These are phyloP conservation scores for Genyomyrus donnyi DNA, from an alignment of 2,113 vertebrate species.

Conservation along the genomic window DNA sequence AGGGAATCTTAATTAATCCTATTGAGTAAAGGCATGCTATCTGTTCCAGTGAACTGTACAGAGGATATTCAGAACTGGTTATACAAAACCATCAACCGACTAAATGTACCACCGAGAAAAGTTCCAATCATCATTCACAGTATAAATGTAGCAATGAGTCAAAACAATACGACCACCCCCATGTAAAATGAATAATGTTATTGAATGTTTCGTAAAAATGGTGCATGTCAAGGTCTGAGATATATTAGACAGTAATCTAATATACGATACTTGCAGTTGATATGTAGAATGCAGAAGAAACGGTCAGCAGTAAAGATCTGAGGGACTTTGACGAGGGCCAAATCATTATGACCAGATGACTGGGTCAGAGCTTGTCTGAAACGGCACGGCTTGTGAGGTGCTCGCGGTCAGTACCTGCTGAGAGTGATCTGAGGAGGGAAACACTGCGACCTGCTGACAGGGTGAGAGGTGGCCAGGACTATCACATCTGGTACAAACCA, in stretches of 20 bases:
- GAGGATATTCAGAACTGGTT: background rate
- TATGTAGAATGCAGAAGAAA: too few relatives aligned
- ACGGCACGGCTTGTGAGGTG: background rate
- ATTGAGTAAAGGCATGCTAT: background rate
- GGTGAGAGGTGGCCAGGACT: background rate
- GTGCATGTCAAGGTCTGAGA: background rate
- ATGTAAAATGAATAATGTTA: background rate
- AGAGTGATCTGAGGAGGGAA: background rate
- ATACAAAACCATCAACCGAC: background rate
- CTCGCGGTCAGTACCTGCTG: background rate
- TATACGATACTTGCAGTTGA: too few relatives aligned
- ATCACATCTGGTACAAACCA: background rate
- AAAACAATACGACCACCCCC: background rate
- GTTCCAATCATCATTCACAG: background rate
- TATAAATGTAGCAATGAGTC: background rate
- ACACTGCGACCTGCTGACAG: background rate
- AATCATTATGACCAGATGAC: background rate
- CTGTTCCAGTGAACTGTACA: background rate
- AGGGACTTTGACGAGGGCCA: background rate
- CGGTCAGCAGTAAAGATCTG: too few relatives aligned
- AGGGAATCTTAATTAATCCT: slow-evolving; percentile 14
- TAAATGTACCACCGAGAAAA: background rate
- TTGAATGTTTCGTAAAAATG: background rate
- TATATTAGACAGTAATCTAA: too few relatives aligned
- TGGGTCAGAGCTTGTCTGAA: too few relatives aligned